Evolutionary conservation across 2,113 vertebrate species (phyloP), one percentile per base, ranked within the genome.

Genomic region (Sylvia atricapilla): DNA sequence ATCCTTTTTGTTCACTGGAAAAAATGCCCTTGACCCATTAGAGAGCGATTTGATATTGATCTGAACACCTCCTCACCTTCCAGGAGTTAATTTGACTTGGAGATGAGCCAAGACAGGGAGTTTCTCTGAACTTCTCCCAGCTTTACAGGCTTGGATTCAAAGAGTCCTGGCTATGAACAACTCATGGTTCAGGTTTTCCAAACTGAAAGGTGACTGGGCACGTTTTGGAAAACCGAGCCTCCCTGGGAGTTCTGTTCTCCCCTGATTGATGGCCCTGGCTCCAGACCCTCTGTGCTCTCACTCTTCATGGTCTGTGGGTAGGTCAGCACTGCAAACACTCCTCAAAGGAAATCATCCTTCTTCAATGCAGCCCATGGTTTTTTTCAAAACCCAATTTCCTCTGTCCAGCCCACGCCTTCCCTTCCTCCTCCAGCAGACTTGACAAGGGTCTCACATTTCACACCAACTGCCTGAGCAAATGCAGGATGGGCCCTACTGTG

Each of bases 381-480:
- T 87, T 91, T 96, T 97, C 94, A 84, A 72, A 87, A 89, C 80
- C 86, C 66, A n/a, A 81, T 92, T 95, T 97, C 94, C 85, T 90
- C 47, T 75, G 80, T 27, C 37, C 83, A 18, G 63, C 89, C 82
- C 82, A 37, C 39, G 10, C 80, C 50, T 91, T 73, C 84, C 74
- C n/a, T 75, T 53, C 24, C 82, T 82, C 17, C 77, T 25, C 28
- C 56, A 49, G 58, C 72, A 92, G 53, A 75, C 8, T 4, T 64
- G 87, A 83, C 9, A 24, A 9, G 23, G 77, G 52, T 93, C 92
- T 96, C 24, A 1, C 21, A 1, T 96, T 95, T 97, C 84, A 30
- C 80, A 50, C 53, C 70, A 66, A 89, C 88, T 97, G 95, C 95
- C 81, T 69, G 59, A 94, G 88, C 63, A 81, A 47, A 56, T 33